A percentile compares a stretch with the other conserved stretches of the same genome.
Conservation (phyloP, 2,113 vertebrate genomes). For the Dipodomys stephensi region DNA sequence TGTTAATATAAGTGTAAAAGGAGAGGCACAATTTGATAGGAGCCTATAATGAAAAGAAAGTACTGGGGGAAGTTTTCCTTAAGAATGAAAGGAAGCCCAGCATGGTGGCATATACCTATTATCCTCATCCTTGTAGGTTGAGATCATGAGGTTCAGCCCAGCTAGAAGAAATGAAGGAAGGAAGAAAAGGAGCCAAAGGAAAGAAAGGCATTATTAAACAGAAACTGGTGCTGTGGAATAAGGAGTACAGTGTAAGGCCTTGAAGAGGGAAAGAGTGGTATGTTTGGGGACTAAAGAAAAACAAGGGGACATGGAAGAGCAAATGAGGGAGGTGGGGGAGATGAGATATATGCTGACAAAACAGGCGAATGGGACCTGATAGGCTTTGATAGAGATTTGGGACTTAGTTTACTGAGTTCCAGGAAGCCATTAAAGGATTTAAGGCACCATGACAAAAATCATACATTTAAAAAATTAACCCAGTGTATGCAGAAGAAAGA, state of each 20-base stretch:
- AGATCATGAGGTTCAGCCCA: too few species aligned
- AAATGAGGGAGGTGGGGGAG: neutral
- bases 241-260: too few species aligned
- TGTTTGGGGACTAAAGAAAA: slow-evolving; percentile 2
- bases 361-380: neutral
- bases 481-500: neutral
- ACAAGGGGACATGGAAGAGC: neutral
- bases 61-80: neutral
- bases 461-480: neutral
- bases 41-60: neutral
- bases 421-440: neutral
- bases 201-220: too few species aligned
- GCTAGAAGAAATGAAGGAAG: too few species aligned
- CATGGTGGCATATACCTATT: too few species aligned
- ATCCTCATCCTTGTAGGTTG: too few species aligned
- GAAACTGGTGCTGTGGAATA: too few species aligned
- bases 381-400: neutral
- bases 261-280: too few species aligned
- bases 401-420: neutral
- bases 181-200: too few species aligned
- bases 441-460: neutral
- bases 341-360: neutral
- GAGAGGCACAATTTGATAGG: neutral
- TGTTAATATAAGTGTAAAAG: neutral
- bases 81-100: neutral